Evolutionary conservation across 1,140 invertebrate genomes (phyloP), one percentile per base, ranked within the genome.

Genomic region (Orius insidiosus): DNA sequence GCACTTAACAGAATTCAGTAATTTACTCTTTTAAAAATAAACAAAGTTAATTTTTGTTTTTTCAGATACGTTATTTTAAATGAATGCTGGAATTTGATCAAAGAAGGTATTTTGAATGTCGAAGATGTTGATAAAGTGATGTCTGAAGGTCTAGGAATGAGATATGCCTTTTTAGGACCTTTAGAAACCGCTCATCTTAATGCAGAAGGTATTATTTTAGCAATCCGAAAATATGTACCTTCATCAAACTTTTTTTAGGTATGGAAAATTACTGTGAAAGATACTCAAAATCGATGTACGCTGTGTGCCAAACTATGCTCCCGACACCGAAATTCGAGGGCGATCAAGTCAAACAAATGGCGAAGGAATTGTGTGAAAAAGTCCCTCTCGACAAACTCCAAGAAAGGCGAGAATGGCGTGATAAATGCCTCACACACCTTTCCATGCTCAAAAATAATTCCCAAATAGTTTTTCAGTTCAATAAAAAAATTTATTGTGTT

Each of bases 111-210:
- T 7, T 63, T 97, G 14, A 74, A 76, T 58, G 88, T 87, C 0
- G 75, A 80, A 54, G 93, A 97, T 59, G 72, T 95, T 16, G 92
- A 97, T 54, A 82, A 77, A 54, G 85, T 96, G 0, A 95, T 96
- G 74, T 85, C 78, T 10, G 83, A 94, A 63, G 94, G 94, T 13
- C 68, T 98, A 8, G 93, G 90, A 11, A 84, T 85, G 71, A 71
- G 93, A 47, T 98, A 96, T 60, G 90, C 90, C 3, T 96, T 96
- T 60, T 67, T 95, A 13, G 94, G 94, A 15, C 80, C 88, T 1
- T 68, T 96, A 42, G 89, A 97, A 69, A 92, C 89, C 0, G 84
- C 85, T 14, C 90, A 95, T 66, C 69, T 97, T 15, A 97, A 97
- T 67, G 89, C 90, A 18, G 80, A 90, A 66, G 90, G 89, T 71